A percentile compares a stretch with the other conserved stretches of the same genome.
Evolutionary conservation across 1,140 invertebrate genomes (phyloP).

Genomic region (Trinorchestia longiramus): DNA sequence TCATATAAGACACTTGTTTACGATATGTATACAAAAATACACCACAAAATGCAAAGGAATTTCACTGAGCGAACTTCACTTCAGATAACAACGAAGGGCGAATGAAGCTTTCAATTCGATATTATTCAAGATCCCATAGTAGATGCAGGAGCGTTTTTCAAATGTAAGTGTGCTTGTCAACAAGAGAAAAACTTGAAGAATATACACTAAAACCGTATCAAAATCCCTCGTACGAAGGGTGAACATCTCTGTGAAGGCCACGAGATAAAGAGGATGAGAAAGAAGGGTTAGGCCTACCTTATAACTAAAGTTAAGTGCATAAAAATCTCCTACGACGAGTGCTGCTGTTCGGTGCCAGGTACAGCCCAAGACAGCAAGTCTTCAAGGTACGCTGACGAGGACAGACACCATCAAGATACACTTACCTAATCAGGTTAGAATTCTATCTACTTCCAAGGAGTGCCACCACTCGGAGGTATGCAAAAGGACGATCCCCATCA

Average conservation of each 20-base stretch:
- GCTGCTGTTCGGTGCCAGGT: neutral
- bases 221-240: neutral
- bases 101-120: neutral
- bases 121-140: neutral
- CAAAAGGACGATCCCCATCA: too few relatives aligned
- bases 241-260: neutral
- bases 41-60: neutral
- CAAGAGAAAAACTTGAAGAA: neutral
- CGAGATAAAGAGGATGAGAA: neutral
- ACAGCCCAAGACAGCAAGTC: neutral
- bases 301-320: neutral
- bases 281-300: neutral
- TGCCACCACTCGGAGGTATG: too few relatives aligned
- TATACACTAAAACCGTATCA: neutral
- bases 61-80: neutral
- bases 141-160: neutral
- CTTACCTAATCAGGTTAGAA: too few relatives aligned
- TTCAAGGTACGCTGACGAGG: neutral
- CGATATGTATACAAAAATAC: neutral
- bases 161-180: neutral
- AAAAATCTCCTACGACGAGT: neutral
- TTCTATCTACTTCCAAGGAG: too few relatives aligned
- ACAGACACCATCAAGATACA: neutral
- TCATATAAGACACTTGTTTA: neutral
- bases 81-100: neutral